phyloP scores from a whole-genome alignment of 2,113 vertebrate genomes.

The Ctenodactylus gundi region DNA sequence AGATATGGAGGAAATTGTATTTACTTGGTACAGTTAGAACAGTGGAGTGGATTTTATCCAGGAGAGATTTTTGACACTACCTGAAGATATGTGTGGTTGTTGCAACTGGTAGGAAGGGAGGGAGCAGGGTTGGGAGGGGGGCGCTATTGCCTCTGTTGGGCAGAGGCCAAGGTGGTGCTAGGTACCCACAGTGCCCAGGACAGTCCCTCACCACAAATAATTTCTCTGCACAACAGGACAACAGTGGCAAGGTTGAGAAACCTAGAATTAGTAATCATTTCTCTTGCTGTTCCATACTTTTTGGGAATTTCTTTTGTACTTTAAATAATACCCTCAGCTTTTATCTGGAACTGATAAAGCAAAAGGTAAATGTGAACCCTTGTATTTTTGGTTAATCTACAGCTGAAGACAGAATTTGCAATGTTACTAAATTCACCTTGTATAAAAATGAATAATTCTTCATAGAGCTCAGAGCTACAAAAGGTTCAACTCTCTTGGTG shows the following conservation, averaged over 20 bases:
- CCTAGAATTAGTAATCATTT: not conserved
- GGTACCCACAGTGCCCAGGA: not conserved
- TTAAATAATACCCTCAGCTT: not conserved
- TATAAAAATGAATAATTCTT: not conserved
- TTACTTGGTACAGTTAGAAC: not conserved
- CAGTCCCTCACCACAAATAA: not conserved
- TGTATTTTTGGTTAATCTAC: not conserved
- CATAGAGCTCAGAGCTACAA: not conserved
- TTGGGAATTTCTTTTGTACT: not conserved
- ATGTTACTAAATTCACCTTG: not conserved
- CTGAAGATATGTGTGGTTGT: not conserved
- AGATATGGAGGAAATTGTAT: not conserved
- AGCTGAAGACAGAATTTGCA: not conserved
- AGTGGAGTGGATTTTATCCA: not conserved
- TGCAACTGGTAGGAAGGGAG: not conserved
- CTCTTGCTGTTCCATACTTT: not conserved
- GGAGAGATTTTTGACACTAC: not conserved
- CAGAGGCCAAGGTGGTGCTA: not conserved
- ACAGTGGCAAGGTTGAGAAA: not conserved
- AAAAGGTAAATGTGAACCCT: not conserved
- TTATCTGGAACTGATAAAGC: not conserved
- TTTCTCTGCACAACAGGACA: not conserved
- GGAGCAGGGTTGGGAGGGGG: accelerated
- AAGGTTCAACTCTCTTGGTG: not conserved
- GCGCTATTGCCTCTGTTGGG: too few species aligned